Evolutionary conservation across 2,113 vertebrate species (phyloP), one percentile per base, ranked within the genome.

Genomic region (Motacilla alba): DNA sequence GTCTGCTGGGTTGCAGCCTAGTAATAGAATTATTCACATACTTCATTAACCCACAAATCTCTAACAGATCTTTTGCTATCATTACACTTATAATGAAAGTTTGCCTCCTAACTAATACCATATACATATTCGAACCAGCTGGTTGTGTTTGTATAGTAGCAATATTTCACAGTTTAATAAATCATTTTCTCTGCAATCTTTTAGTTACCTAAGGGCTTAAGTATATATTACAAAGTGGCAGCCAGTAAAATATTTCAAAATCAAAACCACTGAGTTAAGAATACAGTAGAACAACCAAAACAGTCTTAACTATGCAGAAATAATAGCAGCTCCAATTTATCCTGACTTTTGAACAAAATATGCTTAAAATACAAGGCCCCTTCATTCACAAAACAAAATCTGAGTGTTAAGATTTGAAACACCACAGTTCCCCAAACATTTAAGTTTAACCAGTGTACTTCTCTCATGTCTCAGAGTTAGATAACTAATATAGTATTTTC

Each of bases 1-100:
- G 50, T 79, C 87, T 88, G 60, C 58, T 95, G 74, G 43, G 37
- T 77, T 76, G 75, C 39, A 95, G 85, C n/a, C 78, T 41, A 59
- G 70, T 74, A 83, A 93, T 30, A 83, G 73, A 93, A 94, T 90
- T 91, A 89, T 59, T 96, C 6, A 0, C 26, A 41, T 92, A 89
- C 55, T 91, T 93, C 91, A 93, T 92, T 96, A 95, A 91, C 50
- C 52, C 68, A 76, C 20, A 83, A 68, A 44, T 70, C 52, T 46
- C 3, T 76, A 89, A 87, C 35, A 30, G 59, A 43, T 80, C 59
- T 94, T 93, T 83, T 95, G 50, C 35, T 68, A 74, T 78, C 74
- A 50, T 93, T 84, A 87, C 28, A 81, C 2, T 2, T 90, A 63
- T 49, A 96, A 93, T 84, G 75, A 68, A 96, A 91, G 55, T 86